Conservation (phyloP, 2,113 vertebrate species). For the Epinephelus cyanopodus region DNA sequence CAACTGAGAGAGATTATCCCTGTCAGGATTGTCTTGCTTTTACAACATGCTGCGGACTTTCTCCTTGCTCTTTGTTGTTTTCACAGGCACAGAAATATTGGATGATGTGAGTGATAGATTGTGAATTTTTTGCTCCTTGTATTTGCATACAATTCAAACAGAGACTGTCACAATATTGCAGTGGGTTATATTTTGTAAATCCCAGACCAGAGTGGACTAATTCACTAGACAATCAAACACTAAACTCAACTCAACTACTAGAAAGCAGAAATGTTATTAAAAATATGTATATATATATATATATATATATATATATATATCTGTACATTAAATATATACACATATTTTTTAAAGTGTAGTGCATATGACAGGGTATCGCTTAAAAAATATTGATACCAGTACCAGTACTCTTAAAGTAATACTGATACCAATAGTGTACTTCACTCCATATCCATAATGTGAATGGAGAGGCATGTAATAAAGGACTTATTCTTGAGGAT, state of each 20-base stretch:
- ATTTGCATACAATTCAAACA: constrained; percentile 22
- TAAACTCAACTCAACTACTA: not conserved
- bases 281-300: too few relatives aligned
- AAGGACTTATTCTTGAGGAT: too few relatives aligned
- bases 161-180: not conserved
- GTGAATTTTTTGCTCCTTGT: not conserved
- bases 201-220: not conserved
- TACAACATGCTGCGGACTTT: not conserved
- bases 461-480: too few relatives aligned
- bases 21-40: constrained; percentile 1
- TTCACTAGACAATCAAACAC: not conserved
- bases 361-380: too few relatives aligned
- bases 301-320: too few relatives aligned
- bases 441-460: too few relatives aligned
- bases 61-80: not conserved
- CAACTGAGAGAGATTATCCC: constrained; percentile 4
- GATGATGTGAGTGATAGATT: not conserved
- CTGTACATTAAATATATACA: too few relatives aligned
- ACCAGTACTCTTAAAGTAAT: too few relatives aligned
- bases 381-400: too few relatives aligned
- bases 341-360: too few relatives aligned
- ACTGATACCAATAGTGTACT: too few relatives aligned
- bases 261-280: not conserved
- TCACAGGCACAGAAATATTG: not conserved
- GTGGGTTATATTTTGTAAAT: not conserved